Base-by-base conservation (phyloP, 2,797 vertebrate genomes). In the Ataeniobius toweri region DNA sequence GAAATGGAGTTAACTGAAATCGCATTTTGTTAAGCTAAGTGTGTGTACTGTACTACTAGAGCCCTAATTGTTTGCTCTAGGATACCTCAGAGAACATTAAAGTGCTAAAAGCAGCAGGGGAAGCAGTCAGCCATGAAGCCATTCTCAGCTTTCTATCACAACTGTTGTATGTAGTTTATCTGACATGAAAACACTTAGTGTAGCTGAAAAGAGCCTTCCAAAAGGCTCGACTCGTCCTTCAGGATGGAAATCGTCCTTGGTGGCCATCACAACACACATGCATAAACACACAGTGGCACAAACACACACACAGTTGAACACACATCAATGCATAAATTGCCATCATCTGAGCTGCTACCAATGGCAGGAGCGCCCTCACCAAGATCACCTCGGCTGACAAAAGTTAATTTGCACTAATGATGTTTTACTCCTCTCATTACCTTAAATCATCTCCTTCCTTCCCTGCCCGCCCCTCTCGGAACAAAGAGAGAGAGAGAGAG, bases 391-490 rank as follows among this genome's bases (percentile, higher is more conserved):
- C 94, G 89, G 94, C 94, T 95, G 94, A 96, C 95, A 95, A 96
- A 95, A 95, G 95, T 95, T 96, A 95, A 96, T 96, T 96, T 95
- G 94, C 94, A 92, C 95, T 96, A 96, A 96, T 95, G 95, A 96
- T 94, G 95, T 93, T 95, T 96, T 95, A 95, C 95, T 95, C 94
- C 91, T 93, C 92, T 94, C 95, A 95, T 95, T 95, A 95, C 94
- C 94, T 95, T 96, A 96, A 96, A 96, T 96, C 94, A 95, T 95
- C 90, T 91, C 90, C 83, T 83, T 77, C 87, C 82, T 77, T 77
- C 80, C 79, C 82, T 78, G 85, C 76, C 85, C 77, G 86, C 84
- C 82, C 86, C 83, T 75, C 80, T 71, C 67, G 80, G 31, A 55
- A 78, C 81, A 84, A 73, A 73, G 74, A 79, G 20, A 14, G 24